A percentile compares a stretch with the other conserved stretches of the same genome.
phyloP scores from a whole-genome alignment of 2,888 invertebrate species.

The Exocentrus adspersus region DNA sequence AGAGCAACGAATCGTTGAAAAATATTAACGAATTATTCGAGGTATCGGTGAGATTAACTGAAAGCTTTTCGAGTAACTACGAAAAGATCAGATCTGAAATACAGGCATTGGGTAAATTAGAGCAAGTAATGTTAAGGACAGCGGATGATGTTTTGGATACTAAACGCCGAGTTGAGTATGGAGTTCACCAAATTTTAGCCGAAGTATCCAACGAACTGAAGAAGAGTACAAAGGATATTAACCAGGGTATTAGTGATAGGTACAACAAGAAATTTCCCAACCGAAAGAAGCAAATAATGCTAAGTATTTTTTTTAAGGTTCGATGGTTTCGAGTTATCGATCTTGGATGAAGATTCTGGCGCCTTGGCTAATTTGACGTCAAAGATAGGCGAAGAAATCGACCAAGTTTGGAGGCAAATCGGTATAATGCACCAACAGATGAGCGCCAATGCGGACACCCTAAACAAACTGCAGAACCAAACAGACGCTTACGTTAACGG shows the following conservation, averaged over 20 bases:
- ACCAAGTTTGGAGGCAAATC: conserved; percentile 90
- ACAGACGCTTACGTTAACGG: conserved; percentile 84
- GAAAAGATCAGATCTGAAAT: conserved; percentile 64
- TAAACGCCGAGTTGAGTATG: conserved; percentile 85
- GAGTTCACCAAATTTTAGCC: conserved; percentile 81
- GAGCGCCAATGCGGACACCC: conserved; percentile 75
- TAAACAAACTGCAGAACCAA: conserved; percentile 81
- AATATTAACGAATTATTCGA: conserved; percentile 60
- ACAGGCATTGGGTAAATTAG: conserved; percentile 76
- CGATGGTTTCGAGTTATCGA: conserved; percentile 74
- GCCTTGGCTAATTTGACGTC: conserved; percentile 78
- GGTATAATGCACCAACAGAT: conserved; percentile 89
- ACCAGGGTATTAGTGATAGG: conserved; percentile 73
- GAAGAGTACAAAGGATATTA: conserved; percentile 72
- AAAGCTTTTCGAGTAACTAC: conserved; percentile 67
- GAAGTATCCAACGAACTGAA: conserved; percentile 79
- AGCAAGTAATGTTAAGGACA: conserved; percentile 82
- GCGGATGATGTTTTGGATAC: conserved; percentile 87
- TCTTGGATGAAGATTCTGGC: conserved; percentile 77
- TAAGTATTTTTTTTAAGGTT: conserved; percentile 66
- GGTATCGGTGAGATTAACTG: conserved; percentile 69
- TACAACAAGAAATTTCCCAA: conserved; percentile 50
- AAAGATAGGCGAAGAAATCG: conserved; percentile 82
- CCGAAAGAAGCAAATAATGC: no score
- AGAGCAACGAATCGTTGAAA: conserved; percentile 50